A percentile compares a stretch with the other conserved stretches of the same genome.
phyloP scores from a whole-genome alignment of 2,797 vertebrate species.

The Holocentrus rufus region DNA sequence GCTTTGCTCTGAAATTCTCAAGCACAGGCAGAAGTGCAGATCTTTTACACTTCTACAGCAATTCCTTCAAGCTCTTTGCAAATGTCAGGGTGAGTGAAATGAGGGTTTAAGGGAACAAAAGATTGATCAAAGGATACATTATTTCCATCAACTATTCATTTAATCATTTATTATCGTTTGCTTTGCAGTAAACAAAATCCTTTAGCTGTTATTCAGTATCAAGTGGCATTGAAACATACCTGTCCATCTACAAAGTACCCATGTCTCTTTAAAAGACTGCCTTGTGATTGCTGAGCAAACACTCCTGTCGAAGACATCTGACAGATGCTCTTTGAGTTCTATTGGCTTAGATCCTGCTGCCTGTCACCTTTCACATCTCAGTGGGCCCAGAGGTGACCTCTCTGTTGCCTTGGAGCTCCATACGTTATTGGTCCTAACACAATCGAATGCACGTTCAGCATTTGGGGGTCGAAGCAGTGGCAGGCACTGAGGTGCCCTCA shows the following conservation, averaged over 20 bases:
- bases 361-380: constrained; percentile 86
- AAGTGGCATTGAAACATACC: constrained; percentile 28
- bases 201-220: constrained; percentile 3
- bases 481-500: constrained; percentile 71
- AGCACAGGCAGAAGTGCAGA: constrained; percentile 67
- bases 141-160: constrained; percentile 9
- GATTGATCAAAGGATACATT: constrained; percentile 24
- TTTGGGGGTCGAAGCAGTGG: constrained; percentile 76
- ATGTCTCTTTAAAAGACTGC: constrained; percentile 68
- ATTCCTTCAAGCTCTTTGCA: constrained; percentile 50
- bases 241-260: constrained; percentile 37
- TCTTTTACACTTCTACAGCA: constrained; percentile 73
- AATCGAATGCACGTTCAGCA: constrained; percentile 88
- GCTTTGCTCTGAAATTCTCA: constrained; percentile 78
- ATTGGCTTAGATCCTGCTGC: constrained; percentile 83
- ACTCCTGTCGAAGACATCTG: constrained; percentile 80
- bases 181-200: neutral
- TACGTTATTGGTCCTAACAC: constrained; percentile 84
- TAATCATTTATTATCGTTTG: neutral
- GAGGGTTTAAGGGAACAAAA: constrained; percentile 8
- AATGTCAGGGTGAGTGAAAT: constrained; percentile 35
- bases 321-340: constrained; percentile 81
- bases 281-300: constrained; percentile 82
- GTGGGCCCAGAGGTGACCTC: constrained; percentile 82
- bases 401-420: constrained; percentile 73